A percentile compares a stretch with the other conserved stretches of the same genome.
Evolutionary conservation across 2,797 vertebrate genomes (phyloP).

Genomic region (Cossypha niveicapilla): DNA sequence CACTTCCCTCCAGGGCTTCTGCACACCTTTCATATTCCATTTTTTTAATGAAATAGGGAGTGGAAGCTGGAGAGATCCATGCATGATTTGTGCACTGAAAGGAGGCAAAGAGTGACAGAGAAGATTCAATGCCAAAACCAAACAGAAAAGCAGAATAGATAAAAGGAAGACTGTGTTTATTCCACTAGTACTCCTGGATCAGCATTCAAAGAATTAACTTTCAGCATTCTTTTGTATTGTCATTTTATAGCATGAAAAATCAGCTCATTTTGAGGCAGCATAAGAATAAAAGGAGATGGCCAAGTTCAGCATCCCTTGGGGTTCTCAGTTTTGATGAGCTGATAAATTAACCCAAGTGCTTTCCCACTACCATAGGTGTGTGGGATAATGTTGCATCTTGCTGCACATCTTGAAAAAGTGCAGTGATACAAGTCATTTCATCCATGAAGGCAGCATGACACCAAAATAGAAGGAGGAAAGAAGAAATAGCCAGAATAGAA

Average conservation of each 20-base stretch:
- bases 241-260: background rate
- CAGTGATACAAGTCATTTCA: background rate
- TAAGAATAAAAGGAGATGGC: background rate
- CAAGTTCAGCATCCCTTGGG: background rate
- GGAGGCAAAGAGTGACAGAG: background rate
- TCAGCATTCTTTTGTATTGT: background rate
- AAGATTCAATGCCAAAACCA: background rate
- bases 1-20: constrained; percentile 5
- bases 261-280: background rate
- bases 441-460: background rate
- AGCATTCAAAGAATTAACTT: background rate
- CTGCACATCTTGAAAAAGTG: background rate
- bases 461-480: background rate
- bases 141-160: background rate
- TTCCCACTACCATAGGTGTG: background rate
- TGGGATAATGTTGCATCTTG: background rate
- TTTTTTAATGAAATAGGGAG: background rate
- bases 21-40: background rate
- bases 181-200: background rate
- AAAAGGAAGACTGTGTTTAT: background rate
- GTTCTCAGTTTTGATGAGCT: background rate
- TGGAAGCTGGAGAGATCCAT: background rate
- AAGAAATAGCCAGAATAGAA: background rate
- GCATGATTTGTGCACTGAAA: background rate
- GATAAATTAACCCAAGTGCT: background rate